Conservation (phyloP, 2,113 vertebrate species). For the Corynorhinus townsendii region DNA sequence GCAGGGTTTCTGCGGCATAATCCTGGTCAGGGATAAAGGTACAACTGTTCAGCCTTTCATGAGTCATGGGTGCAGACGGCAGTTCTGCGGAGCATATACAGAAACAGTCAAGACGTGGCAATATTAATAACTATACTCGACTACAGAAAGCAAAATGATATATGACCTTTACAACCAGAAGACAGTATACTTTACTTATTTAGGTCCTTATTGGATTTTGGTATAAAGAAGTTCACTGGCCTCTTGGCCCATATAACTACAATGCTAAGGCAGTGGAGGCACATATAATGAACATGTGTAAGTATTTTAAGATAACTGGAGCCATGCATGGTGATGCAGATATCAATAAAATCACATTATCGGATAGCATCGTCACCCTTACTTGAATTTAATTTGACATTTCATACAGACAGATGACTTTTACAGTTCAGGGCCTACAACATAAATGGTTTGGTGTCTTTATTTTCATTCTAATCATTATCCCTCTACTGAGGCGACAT, state of each 20-base stretch:
- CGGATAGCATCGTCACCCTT: background rate
- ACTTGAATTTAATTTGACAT: conserved; percentile 5
- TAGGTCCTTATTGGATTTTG: background rate
- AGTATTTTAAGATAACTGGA: background rate
- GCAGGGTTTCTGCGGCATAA: background rate
- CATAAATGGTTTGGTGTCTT: background rate
- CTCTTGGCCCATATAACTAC: background rate
- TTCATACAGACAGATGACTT: background rate
- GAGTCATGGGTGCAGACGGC: background rate
- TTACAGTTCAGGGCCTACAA: background rate
- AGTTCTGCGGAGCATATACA: background rate
- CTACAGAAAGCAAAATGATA: background rate
- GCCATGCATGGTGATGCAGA: background rate
- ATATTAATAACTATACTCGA: background rate
- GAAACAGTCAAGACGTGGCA: background rate
- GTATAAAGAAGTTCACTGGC: background rate
- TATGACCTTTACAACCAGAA: background rate
- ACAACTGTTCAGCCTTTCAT: background rate
- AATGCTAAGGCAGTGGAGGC: background rate
- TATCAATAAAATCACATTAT: background rate
- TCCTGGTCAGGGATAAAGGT: background rate
- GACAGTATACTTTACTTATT: background rate
- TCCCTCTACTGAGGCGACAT: background rate
- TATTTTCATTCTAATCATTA: conserved; percentile 14
- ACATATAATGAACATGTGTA: background rate